Evolutionary conservation across 2,797 vertebrate genomes (phyloP).

Genomic region (Chelmon rostratus): DNA sequence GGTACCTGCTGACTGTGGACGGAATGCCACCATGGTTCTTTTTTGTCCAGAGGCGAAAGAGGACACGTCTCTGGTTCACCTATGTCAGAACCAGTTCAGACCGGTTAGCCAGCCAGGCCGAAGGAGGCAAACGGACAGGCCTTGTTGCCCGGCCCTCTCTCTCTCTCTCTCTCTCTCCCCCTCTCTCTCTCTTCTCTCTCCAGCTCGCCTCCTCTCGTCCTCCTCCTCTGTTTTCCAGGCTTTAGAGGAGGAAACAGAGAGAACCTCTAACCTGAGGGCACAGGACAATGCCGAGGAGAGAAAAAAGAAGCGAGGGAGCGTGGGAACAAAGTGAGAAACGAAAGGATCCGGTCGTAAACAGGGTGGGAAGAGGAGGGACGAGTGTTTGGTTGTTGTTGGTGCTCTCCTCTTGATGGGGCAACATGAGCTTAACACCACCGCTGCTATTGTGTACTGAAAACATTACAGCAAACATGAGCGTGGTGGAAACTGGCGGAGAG

Average conservation of each 20-base stretch:
- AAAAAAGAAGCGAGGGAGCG: constrained; percentile 74
- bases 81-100: constrained; percentile 92
- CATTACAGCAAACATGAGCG: constrained; percentile 75
- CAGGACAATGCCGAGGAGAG: constrained; percentile 78
- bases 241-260: constrained; percentile 82
- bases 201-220: constrained; percentile 64
- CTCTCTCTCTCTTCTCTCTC: constrained; percentile 40
- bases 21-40: constrained; percentile 89
- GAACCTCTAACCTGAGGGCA: constrained; percentile 89
- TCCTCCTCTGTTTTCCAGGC: constrained; percentile 75
- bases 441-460: constrained; percentile 79
- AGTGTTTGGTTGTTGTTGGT: constrained; percentile 77
- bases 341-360: constrained; percentile 69
- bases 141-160: constrained; percentile 79
- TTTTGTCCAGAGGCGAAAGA: constrained; percentile 89
- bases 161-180: constrained; percentile 12
- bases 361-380: constrained; percentile 74
- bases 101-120: constrained; percentile 88
- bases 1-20: constrained; percentile 91
- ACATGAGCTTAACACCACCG: constrained; percentile 75
- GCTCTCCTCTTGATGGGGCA: constrained; percentile 78
- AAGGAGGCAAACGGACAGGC: constrained; percentile 72
- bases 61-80: constrained; percentile 84
- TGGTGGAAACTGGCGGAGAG: constrained; percentile 60
- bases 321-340: constrained; percentile 77